Conservation (phyloP, 2,888 invertebrate genomes). For the Calameuta filiformis region DNA sequence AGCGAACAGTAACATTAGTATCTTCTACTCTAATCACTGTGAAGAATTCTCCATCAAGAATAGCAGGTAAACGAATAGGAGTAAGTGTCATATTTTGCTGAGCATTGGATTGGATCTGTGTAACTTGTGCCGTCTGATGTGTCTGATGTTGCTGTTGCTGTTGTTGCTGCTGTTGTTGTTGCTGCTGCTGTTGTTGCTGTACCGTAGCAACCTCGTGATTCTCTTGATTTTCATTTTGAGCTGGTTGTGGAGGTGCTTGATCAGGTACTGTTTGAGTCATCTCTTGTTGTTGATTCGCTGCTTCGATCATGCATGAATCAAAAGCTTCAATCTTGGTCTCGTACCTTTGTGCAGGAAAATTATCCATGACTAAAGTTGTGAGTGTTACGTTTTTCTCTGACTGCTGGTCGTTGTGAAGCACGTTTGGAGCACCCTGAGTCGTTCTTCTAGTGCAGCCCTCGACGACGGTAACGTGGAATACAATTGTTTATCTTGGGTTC, state of each 20-base stretch:
- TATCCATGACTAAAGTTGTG: conserved; percentile 49
- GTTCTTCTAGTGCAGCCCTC: conserved; percentile 4
- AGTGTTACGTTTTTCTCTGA: neutral
- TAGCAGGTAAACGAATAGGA: conserved; percentile 60
- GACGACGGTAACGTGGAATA: conserved; percentile 21
- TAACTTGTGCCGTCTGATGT: conserved; percentile 39
- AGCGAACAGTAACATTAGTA: conserved; percentile 61
- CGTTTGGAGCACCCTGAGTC: neutral
- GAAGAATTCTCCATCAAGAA: conserved; percentile 62
- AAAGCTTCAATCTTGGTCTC: conserved; percentile 59
- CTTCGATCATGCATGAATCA: conserved; percentile 55
- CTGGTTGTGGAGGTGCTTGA: conserved; percentile 37
- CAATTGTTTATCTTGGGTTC: conserved; percentile 36
- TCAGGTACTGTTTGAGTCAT: conserved; percentile 44
- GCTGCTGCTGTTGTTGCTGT: conserved; percentile 12
- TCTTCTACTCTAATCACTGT: conserved; percentile 61
- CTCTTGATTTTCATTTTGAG: conserved; percentile 44
- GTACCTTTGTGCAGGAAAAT: conserved; percentile 51
- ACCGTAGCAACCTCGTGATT: conserved; percentile 37
- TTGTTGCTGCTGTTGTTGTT: conserved; percentile 28
- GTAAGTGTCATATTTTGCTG: conserved; percentile 57
- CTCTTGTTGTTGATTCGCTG: conserved; percentile 44
- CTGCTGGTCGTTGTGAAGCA: neutral
- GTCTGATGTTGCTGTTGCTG: conserved; percentile 30
- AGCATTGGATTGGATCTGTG: conserved; percentile 47